Evolutionary conservation across 1,140 invertebrate species (phyloP).

Genomic region (Streblospio benedicti): DNA sequence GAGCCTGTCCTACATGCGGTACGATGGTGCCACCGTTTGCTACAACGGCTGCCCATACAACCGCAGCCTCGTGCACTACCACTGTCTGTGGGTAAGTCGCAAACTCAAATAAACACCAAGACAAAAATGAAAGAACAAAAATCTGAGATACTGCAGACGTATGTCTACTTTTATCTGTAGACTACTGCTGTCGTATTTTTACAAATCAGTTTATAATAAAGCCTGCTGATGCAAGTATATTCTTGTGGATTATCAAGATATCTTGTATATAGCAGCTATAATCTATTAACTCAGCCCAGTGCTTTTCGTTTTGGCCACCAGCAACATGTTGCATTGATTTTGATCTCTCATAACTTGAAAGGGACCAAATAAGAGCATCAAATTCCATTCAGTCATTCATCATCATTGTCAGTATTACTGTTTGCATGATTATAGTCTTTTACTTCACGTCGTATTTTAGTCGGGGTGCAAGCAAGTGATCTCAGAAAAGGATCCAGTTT

Average conservation of each 20-base stretch:
- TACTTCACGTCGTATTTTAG: no score
- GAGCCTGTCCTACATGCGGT: conserved; percentile 65
- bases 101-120: no score
- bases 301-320: not conserved
- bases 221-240: not conserved
- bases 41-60: conserved; percentile 63
- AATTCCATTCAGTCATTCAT: not conserved
- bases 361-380: not conserved
- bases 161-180: not conserved
- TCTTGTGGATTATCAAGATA: not conserved
- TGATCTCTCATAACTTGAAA: not conserved
- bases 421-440: not conserved
- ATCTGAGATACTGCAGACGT: no score
- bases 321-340: not conserved
- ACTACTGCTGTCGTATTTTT: not conserved
- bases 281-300: not conserved
- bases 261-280: not conserved
- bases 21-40: conserved; percentile 53
- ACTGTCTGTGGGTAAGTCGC: conserved; percentile 59
- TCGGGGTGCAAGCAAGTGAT: conserved; percentile 79
- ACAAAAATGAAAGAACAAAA: no score
- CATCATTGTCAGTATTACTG: not conserved
- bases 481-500: conserved; percentile 66
- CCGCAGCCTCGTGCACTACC: conserved; percentile 73
- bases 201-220: not conserved